Base-by-base conservation (phyloP, 2,113 vertebrate species). In the Psittacara wagleri region DNA sequence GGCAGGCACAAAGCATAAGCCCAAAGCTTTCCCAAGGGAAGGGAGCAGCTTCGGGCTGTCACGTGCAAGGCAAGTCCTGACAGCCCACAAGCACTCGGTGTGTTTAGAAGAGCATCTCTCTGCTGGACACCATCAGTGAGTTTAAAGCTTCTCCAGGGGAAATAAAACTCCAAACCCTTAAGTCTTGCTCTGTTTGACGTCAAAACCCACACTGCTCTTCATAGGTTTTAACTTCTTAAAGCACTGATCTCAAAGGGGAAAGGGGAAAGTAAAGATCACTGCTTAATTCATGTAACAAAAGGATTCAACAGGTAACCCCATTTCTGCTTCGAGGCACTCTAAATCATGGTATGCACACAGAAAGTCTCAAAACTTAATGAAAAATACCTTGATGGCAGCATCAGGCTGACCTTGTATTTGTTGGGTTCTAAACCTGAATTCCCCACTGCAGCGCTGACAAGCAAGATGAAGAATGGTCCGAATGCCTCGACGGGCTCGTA, bases 371-470 rank as follows among this genome's bases (percentile, higher is more conserved):
- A 73, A 77, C 2, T 0, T 61, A 82, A 86, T 88, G 86, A 90
- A 83, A 92, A 96, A 88, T 77, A 92, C 52, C 49, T 70, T 7
- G 8, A 39, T 11, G 20, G 86, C 9, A 76, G 76, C 83, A 92
- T 54, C 86, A 29, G 0, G 10, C 75, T 88, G 91, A 80, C 86
- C 86, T 80, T 18, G 2, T 11, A 28, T 39, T 37, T 2, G 0
- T 48, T 28, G 62, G 29, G 43, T 9, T 74, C 88, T 46, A 33
- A 48, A 80, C 10, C 59, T 61, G 67, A 86, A 83, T 14, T 68
- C 88, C 83, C 35, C 4, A 23, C 62, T 17, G 68, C 29, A 14
- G 37, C 1, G 27, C 43, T 86, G 88, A 63, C 68, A 35, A 17
- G 75, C 2, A 13, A 41, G 80, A 64, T 52, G 82, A 89, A 8